A percentile compares a stretch with the other conserved stretches of the same genome.
Conservation (phyloP, 2,888 invertebrate genomes). For the Lasius platythorax region DNA sequence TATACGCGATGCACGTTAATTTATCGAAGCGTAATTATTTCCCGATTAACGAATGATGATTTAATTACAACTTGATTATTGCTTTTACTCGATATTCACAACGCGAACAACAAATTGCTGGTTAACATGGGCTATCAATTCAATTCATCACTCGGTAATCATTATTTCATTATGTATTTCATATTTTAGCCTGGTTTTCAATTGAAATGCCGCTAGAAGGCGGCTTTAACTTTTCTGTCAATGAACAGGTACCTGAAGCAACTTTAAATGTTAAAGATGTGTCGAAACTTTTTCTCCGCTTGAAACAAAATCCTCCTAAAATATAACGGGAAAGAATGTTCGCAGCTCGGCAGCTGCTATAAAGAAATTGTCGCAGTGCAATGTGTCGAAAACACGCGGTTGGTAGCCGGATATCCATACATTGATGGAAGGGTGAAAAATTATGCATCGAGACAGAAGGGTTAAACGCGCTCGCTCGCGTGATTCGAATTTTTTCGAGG, state of each 20-base stretch:
- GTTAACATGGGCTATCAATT: conserved; percentile 12
- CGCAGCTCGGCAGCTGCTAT: no score
- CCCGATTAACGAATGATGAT: conserved; percentile 28
- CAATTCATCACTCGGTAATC: background rate
- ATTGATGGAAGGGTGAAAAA: no score
- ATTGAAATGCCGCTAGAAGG: background rate
- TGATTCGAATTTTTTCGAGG: conserved; percentile 41
- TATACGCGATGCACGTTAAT: conserved; percentile 6
- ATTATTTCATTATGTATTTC: conserved; percentile 11
- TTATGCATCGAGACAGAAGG: no score
- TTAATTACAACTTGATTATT: conserved; percentile 37
- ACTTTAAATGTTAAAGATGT: no score
- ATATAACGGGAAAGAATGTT: no score
- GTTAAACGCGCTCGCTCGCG: background rate
- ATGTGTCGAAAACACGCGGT: no score
- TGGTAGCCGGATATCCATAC: no score
- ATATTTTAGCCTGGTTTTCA: background rate
- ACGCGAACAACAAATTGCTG: conserved; percentile 5
- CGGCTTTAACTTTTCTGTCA: no score
- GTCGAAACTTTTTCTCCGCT: no score
- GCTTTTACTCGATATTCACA: conserved; percentile 15
- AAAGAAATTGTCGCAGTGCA: no score
- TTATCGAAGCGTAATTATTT: conserved; percentile 34
- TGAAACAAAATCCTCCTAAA: no score
- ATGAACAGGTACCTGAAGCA: no score